phyloP scores from a whole-genome alignment of 2,888 invertebrate species.

The Pelosia muscerda region DNA sequence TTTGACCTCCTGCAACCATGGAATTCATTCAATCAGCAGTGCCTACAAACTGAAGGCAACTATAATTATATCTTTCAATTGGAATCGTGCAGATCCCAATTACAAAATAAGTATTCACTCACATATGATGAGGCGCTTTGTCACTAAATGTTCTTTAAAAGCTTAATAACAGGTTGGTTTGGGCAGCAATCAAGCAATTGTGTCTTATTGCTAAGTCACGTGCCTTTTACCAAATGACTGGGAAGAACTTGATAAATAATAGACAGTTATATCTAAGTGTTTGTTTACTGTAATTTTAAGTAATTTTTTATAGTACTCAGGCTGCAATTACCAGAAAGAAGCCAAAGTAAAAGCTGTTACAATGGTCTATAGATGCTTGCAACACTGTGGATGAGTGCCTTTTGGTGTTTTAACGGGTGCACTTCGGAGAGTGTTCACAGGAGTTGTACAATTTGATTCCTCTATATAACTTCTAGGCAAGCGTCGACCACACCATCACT shows the following conservation, averaged over 20 bases:
- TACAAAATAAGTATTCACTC: constrained; percentile 38
- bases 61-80: constrained; percentile 35
- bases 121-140: constrained; percentile 54
- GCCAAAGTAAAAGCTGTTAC: background rate
- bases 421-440: no score
- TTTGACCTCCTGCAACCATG: background rate
- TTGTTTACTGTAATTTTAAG: constrained; percentile 55
- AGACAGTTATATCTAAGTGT: constrained; percentile 56
- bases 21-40: background rate
- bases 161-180: constrained; percentile 68
- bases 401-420: no score
- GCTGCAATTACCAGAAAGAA: background rate
- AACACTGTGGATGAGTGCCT: no score
- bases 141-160: constrained; percentile 72
- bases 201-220: constrained; percentile 64
- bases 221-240: constrained; percentile 56
- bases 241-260: constrained; percentile 59
- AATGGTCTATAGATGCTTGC: background rate
- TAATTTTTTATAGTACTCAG: constrained; percentile 14
- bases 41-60: constrained; percentile 26
- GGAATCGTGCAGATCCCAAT: constrained; percentile 33
- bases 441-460: no score
- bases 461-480: no score
- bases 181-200: constrained; percentile 61
- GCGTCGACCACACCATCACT: no score